These are phyloP conservation scores for Aspidiotus rigidus DNA, from an alignment of 2,888 invertebrate genomes.

Conservation along the genomic window DNA sequence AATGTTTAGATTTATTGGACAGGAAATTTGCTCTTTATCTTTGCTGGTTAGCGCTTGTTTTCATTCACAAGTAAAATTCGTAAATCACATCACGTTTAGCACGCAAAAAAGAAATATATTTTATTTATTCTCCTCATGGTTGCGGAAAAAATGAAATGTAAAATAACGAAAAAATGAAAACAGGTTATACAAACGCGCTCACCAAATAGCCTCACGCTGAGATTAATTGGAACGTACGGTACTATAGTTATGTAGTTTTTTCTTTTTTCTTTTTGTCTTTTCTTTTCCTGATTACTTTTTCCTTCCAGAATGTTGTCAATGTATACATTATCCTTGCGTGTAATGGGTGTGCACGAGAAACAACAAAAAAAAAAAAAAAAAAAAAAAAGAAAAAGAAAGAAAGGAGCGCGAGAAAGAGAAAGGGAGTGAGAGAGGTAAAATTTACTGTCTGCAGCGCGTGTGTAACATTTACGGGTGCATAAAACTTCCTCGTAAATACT, in stretches of 20 bases:
- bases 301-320: too few relatives aligned
- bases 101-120: conserved; percentile 1
- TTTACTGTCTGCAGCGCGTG: not conserved
- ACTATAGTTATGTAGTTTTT: too few relatives aligned
- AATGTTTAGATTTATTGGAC: not conserved
- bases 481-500: too few relatives aligned
- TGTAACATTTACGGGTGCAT: too few relatives aligned
- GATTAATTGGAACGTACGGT: too few relatives aligned
- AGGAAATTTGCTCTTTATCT: not conserved
- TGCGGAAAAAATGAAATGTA: conserved; percentile 2
- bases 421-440: not conserved
- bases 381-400: not conserved
- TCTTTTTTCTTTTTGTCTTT: too few relatives aligned
- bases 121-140: not conserved
- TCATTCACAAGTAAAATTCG: not conserved
- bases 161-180: not conserved
- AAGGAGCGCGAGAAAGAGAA: not conserved
- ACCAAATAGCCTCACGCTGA: too few relatives aligned
- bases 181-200: too few relatives aligned
- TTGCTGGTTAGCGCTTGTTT: not conserved
- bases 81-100: conserved; percentile 1
- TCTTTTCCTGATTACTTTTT: too few relatives aligned
- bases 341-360: not conserved
- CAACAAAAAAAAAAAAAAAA: not conserved
- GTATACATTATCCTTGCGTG: too few relatives aligned